Percentiles rank a stretch among this genome's conserved stretches.
These are phyloP conservation scores for Hirudo medicinalis DNA, from an alignment of 1,140 invertebrate species.

Conservation along the genomic window DNA sequence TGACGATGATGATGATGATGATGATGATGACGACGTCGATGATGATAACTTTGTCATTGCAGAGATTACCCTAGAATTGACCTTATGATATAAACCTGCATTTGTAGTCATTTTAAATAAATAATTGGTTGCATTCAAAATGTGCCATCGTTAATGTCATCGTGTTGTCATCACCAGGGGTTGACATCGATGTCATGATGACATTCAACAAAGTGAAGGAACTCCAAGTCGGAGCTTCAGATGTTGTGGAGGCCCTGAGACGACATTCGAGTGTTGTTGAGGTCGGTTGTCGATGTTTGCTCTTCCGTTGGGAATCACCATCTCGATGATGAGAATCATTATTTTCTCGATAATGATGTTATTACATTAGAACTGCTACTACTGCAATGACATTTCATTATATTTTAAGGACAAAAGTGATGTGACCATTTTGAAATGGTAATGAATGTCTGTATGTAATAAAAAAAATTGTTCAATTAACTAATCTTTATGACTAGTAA, in stretches of 20 bases:
- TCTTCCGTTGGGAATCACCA: no score
- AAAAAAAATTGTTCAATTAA: no score
- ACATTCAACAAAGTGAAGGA: constrained; percentile 15
- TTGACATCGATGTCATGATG: constrained; percentile 1
- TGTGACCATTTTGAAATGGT: no score
- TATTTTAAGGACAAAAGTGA: no score
- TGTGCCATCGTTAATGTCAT: background rate
- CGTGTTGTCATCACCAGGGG: constrained; percentile 3
- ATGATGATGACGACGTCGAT: background rate
- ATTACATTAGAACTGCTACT: no score
- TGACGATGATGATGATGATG: background rate
- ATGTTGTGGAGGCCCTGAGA: background rate
- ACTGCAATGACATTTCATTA: no score
- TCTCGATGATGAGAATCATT: no score
- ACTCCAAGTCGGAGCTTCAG: background rate
- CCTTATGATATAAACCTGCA: background rate
- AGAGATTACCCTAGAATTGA: background rate
- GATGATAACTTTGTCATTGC: background rate
- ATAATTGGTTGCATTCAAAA: no score
- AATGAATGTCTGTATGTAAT: no score
- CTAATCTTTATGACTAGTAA: no score
- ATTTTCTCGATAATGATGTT: no score
- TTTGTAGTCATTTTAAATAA: background rate
- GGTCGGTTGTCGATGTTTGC: background rate
- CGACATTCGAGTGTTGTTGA: background rate